Evolutionary conservation across 2,888 invertebrate genomes (phyloP), one percentile per base, ranked within the genome.

Genomic region (Drosophila kanekoi): DNA sequence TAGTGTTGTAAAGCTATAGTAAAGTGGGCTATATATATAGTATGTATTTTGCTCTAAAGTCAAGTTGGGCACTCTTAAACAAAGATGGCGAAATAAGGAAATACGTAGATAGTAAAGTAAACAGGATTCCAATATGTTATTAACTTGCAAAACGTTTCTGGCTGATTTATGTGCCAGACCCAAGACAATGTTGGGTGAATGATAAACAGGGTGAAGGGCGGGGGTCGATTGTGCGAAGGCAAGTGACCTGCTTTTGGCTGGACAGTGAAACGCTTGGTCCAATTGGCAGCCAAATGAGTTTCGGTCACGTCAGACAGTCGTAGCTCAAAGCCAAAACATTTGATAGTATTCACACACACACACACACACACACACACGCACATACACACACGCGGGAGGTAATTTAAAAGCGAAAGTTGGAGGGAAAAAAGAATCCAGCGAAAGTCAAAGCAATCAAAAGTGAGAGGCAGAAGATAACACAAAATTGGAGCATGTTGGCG

Each of bases 381-480:
- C n/a, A n/a, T n/a, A n/a, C 23, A 40, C 38, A 18, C 23, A n/a
- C n/a, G n/a, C n/a, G n/a, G n/a, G n/a, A n/a, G n/a, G n/a, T n/a
- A 37, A 38, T 56, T 51, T 32, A 49, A 72, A 72, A 73, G 73
- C 38, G 54, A 72, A 65, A 69, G 58, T 51, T 52, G 11, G 28
- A 41, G 48, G 37, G 48, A 56, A 45, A 52, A 16, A 51, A 53
- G 23, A 13, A 16, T 57, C 49, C 41, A 41, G 51, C 59, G 65
- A 81, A 81, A 81, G 81, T 81, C 75, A 81, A 71, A 85, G 79
- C 57, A 69, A 80, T 70, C 82, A 63, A 63, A 75, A 73, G 54
- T 58, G 47, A 43, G 14, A 60, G 40, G 37, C 49, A 65, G 37
- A 66, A 72, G 75, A 66, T 63, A 61, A 63, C 48, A 63, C 52